Evolutionary conservation across 2,797 vertebrate genomes (phyloP).

Genomic region (Pelochelys cantorii): DNA sequence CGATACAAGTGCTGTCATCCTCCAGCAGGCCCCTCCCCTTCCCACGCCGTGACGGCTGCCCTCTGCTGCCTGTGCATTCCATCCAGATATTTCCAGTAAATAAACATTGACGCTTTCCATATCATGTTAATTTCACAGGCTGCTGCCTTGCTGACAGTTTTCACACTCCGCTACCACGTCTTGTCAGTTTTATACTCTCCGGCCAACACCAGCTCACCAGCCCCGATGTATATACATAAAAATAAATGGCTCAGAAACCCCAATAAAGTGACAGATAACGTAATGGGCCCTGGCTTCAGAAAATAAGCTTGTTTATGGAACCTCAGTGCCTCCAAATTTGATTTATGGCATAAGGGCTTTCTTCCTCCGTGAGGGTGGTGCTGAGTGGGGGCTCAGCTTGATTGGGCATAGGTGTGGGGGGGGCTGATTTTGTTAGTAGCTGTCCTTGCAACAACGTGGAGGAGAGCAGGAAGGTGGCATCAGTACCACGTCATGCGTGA

Average conservation of each 20-base stretch:
- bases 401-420: fast-evolving
- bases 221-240: slow-evolving; percentile 75
- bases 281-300: slow-evolving; percentile 60
- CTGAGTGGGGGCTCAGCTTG: fast-evolving
- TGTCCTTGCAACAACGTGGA: background rate
- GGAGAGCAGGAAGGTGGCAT: background rate
- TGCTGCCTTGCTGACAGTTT: slow-evolving; percentile 83
- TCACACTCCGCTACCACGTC: slow-evolving; percentile 76
- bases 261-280: slow-evolving; percentile 68
- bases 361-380: fast-evolving
- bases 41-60: background rate
- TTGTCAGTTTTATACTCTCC: slow-evolving; percentile 81
- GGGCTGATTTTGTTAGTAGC: background rate
- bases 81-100: slow-evolving; percentile 77
- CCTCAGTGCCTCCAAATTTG: slow-evolving; percentile 51
- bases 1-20: background rate
- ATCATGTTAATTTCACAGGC: slow-evolving; percentile 87
- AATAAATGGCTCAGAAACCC: slow-evolving; percentile 78
- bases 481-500: fast-evolving
- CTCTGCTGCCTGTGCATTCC: background rate
- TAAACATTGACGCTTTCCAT: slow-evolving; percentile 79
- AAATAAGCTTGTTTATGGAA: slow-evolving; percentile 75
- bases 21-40: background rate
- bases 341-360: background rate
- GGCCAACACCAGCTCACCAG: slow-evolving; percentile 66